Conservation (phyloP, 2,113 vertebrate genomes). For the Entelurus aequoreus region DNA sequence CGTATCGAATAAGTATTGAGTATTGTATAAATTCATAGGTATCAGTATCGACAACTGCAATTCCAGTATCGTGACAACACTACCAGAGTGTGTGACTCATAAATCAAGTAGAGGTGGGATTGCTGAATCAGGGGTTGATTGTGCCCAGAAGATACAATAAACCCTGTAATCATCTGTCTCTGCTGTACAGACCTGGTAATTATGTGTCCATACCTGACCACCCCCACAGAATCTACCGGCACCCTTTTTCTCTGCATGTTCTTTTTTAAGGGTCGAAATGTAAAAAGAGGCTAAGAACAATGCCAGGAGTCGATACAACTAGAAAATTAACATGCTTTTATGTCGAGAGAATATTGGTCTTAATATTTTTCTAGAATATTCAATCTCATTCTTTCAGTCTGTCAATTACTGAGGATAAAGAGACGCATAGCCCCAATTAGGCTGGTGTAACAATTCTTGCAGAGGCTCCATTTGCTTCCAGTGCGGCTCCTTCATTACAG, state of each 20-base stretch:
- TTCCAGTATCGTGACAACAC: too few relatives aligned
- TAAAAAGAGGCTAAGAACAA: constrained; percentile 29
- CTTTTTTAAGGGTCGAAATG: constrained; percentile 29
- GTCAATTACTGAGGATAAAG: constrained; percentile 42
- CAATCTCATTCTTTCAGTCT: constrained; percentile 17
- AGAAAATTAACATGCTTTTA: background rate
- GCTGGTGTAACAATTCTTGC: constrained; percentile 23
- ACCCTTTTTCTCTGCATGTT: constrained; percentile 19
- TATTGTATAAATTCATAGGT: too few relatives aligned
- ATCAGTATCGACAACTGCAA: too few relatives aligned
- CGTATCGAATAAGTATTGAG: too few relatives aligned
- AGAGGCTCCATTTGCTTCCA: constrained; percentile 48
- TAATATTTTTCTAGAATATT: constrained; percentile 27
- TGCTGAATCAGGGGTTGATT: constrained; percentile 80
- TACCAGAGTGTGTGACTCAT: constrained; percentile 47
- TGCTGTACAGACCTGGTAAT: constrained; percentile 73
- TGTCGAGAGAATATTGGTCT: constrained; percentile 4
- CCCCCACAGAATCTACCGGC: constrained; percentile 61
- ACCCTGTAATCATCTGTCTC: constrained; percentile 76
- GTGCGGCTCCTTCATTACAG: constrained; percentile 42
- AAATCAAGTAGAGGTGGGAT: constrained; percentile 72
- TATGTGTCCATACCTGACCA: constrained; percentile 73
- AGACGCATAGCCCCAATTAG: constrained; percentile 47
- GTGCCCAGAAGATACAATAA: constrained; percentile 80
- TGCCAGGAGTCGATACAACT: background rate